Conservation (phyloP, 2,888 invertebrate species). For the Neoscelio sp. region DNA sequence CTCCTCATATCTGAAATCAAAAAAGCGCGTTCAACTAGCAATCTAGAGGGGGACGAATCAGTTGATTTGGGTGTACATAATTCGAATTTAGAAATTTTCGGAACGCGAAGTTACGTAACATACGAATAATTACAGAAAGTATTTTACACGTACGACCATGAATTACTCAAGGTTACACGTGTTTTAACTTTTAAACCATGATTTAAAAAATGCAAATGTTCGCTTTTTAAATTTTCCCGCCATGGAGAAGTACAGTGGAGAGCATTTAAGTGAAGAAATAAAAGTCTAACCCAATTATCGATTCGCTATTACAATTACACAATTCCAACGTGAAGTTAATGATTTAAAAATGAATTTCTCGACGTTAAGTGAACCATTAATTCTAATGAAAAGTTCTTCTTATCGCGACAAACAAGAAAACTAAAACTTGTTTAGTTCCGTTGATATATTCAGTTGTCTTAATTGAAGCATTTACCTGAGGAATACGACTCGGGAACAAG, state of each 20-base stretch:
- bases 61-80: no score
- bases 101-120: no score
- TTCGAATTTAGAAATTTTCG: no score
- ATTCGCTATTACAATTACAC: slow-evolving; percentile 30
- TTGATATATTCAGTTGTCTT: slow-evolving; percentile 62
- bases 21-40: no score
- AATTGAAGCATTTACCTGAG: slow-evolving; percentile 62
- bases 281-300: slow-evolving; percentile 12
- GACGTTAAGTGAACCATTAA: slow-evolving; percentile 34
- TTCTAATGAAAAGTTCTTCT: slow-evolving; percentile 57
- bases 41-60: no score
- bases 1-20: no score
- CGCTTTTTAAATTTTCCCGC: background rate
- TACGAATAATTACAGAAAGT: no score
- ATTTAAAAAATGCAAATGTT: background rate
- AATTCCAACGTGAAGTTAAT: slow-evolving; percentile 6
- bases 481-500: slow-evolving; percentile 57
- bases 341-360: slow-evolving; percentile 38
- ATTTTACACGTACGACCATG: no score
- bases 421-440: slow-evolving; percentile 56
- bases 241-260: no score
- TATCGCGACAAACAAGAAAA: slow-evolving; percentile 54
- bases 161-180: no score
- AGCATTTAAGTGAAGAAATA: background rate
- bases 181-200: no score